Evolutionary conservation across 2,797 vertebrate species (phyloP).

Genomic region (Pangasius mekongensis): DNA sequence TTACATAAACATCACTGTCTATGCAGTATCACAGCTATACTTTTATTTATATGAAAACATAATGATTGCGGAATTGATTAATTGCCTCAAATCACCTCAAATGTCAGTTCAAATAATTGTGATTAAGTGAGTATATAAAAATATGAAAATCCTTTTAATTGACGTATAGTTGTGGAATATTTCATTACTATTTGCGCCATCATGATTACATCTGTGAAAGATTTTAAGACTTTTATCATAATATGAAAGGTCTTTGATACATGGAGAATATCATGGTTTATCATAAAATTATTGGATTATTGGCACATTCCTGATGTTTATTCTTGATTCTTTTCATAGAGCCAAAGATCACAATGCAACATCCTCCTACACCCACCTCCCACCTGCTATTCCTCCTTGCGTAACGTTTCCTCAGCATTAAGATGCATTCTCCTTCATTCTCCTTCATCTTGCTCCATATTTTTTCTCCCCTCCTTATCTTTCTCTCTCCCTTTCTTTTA

Average conservation of each 20-base stretch:
- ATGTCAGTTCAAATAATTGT: neutral
- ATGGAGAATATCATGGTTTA: neutral
- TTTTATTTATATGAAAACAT: neutral
- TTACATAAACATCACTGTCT: neutral
- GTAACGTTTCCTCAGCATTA: slow-evolving; percentile 24
- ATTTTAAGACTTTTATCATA: neutral
- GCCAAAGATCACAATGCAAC: slow-evolving; percentile 34
- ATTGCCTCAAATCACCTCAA: neutral
- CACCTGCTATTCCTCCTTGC: slow-evolving; percentile 18
- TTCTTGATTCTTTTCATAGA: slow-evolving; percentile 9
- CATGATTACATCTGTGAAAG: neutral
- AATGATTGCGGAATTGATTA: neutral
- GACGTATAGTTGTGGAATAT: neutral
- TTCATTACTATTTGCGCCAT: neutral
- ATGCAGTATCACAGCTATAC: neutral
- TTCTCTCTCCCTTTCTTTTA: neutral
- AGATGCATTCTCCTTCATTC: slow-evolving; percentile 25
- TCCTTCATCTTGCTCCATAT: slow-evolving; percentile 13
- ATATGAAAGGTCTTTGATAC: neutral
- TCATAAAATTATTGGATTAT: neutral
- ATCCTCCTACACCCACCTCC: slow-evolving; percentile 34
- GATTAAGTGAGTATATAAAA: neutral
- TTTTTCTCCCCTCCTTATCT: neutral
- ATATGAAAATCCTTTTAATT: neutral
- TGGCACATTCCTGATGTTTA: slow-evolving; percentile 27